Percentiles rank a stretch among this genome's conserved stretches.
Conservation (phyloP, 2,797 vertebrate genomes). For the Cryptoblepharus egeriae region DNA sequence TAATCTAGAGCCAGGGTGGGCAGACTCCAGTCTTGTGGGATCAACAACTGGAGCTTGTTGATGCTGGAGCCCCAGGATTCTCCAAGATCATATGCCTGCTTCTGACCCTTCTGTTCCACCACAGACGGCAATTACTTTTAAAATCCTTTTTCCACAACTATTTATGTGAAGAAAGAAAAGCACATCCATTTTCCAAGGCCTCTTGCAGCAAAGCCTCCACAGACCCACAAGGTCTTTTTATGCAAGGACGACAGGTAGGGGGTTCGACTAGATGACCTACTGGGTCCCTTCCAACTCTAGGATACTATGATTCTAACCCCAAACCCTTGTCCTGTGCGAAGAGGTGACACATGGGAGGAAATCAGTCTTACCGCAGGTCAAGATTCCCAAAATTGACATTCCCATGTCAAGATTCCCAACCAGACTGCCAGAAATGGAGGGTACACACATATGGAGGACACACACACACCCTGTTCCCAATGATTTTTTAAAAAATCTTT, state of each 20-base stretch:
- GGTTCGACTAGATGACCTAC: no score
- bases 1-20: neutral
- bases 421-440: neutral
- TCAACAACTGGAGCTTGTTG: no score
- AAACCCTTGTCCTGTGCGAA: neutral
- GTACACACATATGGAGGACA: no score
- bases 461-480: no score
- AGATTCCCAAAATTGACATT: no score
- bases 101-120: neutral
- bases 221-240: neutral
- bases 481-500: neutral
- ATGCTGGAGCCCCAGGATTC: no score
- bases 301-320: neutral
- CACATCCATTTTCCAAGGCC: neutral
- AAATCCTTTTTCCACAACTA: neutral
- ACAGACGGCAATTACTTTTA: no score
- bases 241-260: no score
- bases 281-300: no score
- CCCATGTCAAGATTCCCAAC: neutral
- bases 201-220: neutral
- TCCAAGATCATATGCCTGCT: no score
- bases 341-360: neutral
- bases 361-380: no score
- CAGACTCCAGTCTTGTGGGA: no score
- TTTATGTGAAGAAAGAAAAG: constrained; percentile 34